phyloP scores from a whole-genome alignment of 2,113 vertebrate species.

The Cariama cristata region DNA sequence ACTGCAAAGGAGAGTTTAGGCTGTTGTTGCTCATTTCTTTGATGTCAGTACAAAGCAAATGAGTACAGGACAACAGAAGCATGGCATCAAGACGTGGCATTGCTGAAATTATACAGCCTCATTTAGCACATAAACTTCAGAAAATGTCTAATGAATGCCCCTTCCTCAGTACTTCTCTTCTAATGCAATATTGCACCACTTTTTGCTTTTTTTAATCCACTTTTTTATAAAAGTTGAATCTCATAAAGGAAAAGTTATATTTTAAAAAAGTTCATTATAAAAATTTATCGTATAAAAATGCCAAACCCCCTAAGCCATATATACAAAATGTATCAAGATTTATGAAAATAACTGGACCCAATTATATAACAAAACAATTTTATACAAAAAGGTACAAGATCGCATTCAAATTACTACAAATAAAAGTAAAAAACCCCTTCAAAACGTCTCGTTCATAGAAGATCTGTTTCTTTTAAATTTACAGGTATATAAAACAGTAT shows the following conservation, averaged over 20 bases:
- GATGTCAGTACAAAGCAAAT: neutral
- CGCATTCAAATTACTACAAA: constrained; percentile 71
- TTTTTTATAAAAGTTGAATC: constrained; percentile 70
- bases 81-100: neutral
- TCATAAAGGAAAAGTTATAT: constrained; percentile 53
- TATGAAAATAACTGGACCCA: constrained; percentile 80
- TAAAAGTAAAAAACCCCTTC: constrained; percentile 61
- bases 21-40: neutral
- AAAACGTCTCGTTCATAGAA: constrained; percentile 51
- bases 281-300: constrained; percentile 78
- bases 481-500: neutral
- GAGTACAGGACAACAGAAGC: neutral
- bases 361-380: constrained; percentile 78
- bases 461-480: constrained; percentile 7
- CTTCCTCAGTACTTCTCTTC: constrained; percentile 28
- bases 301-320: constrained; percentile 69
- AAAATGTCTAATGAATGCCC: constrained; percentile 26
- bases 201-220: constrained; percentile 26
- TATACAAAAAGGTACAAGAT: constrained; percentile 75
- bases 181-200: constrained; percentile 72
- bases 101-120: neutral
- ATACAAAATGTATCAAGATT: constrained; percentile 76
- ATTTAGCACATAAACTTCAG: neutral
- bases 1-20: neutral
- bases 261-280: constrained; percentile 69